Base-by-base conservation (phyloP, 2,888 invertebrate species). In the Antheraea assamensis region DNA sequence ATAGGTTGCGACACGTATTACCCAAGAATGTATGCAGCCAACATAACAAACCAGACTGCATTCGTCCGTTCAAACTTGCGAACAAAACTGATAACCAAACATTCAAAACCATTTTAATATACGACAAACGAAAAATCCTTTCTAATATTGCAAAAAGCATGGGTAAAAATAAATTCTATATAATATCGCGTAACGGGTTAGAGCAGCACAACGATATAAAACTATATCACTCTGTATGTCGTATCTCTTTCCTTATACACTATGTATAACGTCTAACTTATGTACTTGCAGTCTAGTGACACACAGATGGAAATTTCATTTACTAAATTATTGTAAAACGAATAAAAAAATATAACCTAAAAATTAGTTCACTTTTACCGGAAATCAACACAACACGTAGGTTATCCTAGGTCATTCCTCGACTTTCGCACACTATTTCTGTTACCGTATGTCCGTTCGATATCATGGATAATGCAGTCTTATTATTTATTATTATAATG, bases 351-450 rank as follows among this genome's bases (percentile, higher is more conserved):
- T 88, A 87, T 92, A 92, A 93, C 91, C 91, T 91, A 89, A 87
- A 89, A 88, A 80, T 82, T 79, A 79, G 78, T 79, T 78, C 73
- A 72, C 77, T 82, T 84, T 82, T 85, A 87, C 87, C 89, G 90
- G 90, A 92, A 87, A 85, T 85, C 81, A 80, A 80, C 79, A 83
- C 81, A 84, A 83, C 83, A 83, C 85, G 85, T 88, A 88, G 90
- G 91, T 89, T 92, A 92, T 84, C 92, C 92, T 93, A 93, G 93
- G 92, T 93, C 93, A 92, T 89, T 87, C 85, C 85, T 82, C 79
- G 82, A 92, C 92, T 93, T 91, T 92, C 89, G 86, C 88, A 85
- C 79, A 79, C 80, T 84, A 80, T 83, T 83, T 83, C 87, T 80
- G 81, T 83, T 88, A 87, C 83, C 82, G 80, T 82, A 85, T 80